Evolutionary conservation across 2,113 vertebrate genomes (phyloP).

Genomic region (Cavia porcellus): DNA sequence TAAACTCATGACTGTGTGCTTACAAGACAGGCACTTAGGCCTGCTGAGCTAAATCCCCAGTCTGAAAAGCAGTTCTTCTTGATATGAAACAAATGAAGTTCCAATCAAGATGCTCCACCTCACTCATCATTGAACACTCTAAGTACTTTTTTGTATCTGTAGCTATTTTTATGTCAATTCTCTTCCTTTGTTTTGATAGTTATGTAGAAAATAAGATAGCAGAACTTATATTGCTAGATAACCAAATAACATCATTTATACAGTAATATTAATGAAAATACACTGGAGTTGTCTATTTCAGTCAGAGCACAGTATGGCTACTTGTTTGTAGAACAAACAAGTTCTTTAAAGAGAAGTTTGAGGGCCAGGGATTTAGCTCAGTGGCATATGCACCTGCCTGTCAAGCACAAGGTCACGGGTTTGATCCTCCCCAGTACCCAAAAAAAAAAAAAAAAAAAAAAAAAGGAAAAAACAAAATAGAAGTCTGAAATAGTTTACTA

Average conservation of each 20-base stretch:
- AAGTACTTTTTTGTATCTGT: neutral
- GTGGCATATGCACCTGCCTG: too few species aligned
- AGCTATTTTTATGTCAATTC: neutral
- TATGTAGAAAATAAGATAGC: neutral
- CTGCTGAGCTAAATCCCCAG: too few species aligned
- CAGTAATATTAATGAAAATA: neutral
- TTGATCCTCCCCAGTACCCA: too few species aligned
- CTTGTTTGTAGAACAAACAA: neutral
- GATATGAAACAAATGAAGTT: neutral
- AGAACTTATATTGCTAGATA: neutral
- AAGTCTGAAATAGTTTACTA: conserved; percentile 36
- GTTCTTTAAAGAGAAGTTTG: neutral
- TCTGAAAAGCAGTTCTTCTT: neutral
- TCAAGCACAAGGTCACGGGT: too few species aligned
- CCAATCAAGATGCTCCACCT: neutral
- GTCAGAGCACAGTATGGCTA: neutral
- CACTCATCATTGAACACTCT: neutral
- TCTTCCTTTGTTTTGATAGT: neutral
- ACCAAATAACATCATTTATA: neutral
- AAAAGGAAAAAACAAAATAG: too few species aligned
- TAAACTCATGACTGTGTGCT: too few species aligned
- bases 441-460: too few species aligned
- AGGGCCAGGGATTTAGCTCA: neutral
- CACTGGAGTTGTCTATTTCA: neutral
- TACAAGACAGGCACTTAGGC: too few species aligned